These are phyloP conservation scores for Tanypteryx hageni DNA, from an alignment of 2,888 invertebrate species.

Conservation along the genomic window DNA sequence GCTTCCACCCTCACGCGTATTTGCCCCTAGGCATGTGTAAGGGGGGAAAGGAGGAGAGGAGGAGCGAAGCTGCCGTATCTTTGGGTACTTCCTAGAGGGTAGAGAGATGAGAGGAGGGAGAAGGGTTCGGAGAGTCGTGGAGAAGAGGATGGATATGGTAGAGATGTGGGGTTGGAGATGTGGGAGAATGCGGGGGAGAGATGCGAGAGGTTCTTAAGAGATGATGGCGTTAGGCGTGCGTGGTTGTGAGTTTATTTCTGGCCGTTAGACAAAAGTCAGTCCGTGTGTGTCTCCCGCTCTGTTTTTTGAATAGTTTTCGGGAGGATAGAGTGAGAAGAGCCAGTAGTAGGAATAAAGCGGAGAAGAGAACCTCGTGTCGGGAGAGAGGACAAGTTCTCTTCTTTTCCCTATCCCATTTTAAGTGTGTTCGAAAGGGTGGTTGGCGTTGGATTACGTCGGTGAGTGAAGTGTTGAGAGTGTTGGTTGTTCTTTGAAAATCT, in stretches of 20 bases:
- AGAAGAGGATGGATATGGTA: too few relatives aligned
- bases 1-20: neutral
- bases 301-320: conserved; percentile 39
- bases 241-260: conserved; percentile 51
- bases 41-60: neutral
- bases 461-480: neutral
- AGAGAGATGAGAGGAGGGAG: neutral
- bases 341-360: neutral
- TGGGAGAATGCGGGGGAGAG: too few relatives aligned
- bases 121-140: too few relatives aligned
- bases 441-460: neutral
- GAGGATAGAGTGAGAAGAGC: neutral
- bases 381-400: neutral
- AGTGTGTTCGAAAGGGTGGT: neutral
- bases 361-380: neutral
- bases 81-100: neutral
- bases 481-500: too few relatives aligned
- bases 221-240: conserved; percentile 23
- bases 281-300: neutral
- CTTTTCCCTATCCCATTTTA: too few relatives aligned
- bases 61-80: neutral
- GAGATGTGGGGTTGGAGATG: too few relatives aligned
- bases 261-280: conserved; percentile 56
- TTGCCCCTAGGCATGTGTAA: neutral
- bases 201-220: neutral